These are phyloP conservation scores for Limnothrissa miodon DNA, from an alignment of 2,113 vertebrate species.

Conservation along the genomic window DNA sequence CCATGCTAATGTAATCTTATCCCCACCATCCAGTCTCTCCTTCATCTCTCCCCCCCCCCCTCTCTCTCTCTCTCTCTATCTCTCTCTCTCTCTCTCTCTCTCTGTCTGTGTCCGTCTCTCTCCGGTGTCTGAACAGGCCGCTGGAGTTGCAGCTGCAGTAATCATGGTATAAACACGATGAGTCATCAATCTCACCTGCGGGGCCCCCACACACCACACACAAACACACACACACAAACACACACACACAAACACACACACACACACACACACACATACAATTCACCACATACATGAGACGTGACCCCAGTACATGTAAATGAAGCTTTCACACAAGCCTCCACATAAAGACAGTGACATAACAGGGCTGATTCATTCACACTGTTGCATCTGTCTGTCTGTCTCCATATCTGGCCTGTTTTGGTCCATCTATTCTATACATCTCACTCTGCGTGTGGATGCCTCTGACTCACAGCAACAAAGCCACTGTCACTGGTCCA, in stretches of 20 bases:
- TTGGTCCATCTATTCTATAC: neutral
- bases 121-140: neutral
- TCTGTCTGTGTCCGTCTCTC: neutral
- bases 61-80: neutral
- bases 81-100: neutral
- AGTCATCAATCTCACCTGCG: constrained; percentile 25
- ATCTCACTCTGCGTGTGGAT: neutral
- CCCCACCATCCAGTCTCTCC: neutral
- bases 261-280: constrained; percentile 10
- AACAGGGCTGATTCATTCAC: neutral
- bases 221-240: neutral
- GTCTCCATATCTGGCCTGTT: too few species aligned
- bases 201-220: neutral
- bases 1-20: neutral
- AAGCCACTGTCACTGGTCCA: neutral
- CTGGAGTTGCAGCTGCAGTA: constrained; percentile 25
- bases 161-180: constrained; percentile 27
- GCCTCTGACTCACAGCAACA: too few species aligned
- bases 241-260: neutral
- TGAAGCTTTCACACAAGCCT: neutral
- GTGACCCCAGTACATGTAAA: neutral
- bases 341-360: neutral
- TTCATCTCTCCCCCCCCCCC: neutral
- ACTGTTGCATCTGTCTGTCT: neutral
- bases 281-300: neutral